phyloP scores from a whole-genome alignment of 1,140 invertebrate genomes.

The Pentalonia nigronervosa region DNA sequence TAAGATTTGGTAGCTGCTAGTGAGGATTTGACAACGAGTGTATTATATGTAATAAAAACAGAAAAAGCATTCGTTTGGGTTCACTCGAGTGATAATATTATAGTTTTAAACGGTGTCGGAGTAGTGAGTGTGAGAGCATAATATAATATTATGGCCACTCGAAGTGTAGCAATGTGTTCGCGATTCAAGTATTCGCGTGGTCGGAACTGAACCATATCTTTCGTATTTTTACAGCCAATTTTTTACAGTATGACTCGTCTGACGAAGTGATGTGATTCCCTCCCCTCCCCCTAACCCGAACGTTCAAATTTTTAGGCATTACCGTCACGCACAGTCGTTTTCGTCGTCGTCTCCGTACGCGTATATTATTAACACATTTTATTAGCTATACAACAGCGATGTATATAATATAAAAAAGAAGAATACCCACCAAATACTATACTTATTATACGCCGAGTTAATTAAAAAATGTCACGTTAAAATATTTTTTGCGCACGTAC shows the following conservation, averaged over 20 bases:
- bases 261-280: background rate
- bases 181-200: background rate
- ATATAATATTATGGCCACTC: background rate
- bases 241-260: background rate
- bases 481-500: conserved; percentile 50
- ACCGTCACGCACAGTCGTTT: conserved; percentile 17
- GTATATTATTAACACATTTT: conserved; percentile 9
- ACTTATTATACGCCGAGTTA: background rate
- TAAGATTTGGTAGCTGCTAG: background rate
- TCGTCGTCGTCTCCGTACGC: background rate
- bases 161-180: background rate
- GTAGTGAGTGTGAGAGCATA: background rate
- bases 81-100: background rate
- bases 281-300: background rate
- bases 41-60: background rate
- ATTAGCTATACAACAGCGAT: background rate
- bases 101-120: background rate
- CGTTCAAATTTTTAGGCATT: conserved; percentile 15
- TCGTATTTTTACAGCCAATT: background rate
- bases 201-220: background rate
- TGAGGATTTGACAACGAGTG: background rate
- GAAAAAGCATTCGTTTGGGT: background rate
- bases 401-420: background rate
- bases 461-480: conserved; percentile 52
- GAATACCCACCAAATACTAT: background rate